A percentile compares a stretch with the other conserved stretches of the same genome.
Evolutionary conservation across 2,888 invertebrate genomes (phyloP).

Genomic region (Carcina quercana): DNA sequence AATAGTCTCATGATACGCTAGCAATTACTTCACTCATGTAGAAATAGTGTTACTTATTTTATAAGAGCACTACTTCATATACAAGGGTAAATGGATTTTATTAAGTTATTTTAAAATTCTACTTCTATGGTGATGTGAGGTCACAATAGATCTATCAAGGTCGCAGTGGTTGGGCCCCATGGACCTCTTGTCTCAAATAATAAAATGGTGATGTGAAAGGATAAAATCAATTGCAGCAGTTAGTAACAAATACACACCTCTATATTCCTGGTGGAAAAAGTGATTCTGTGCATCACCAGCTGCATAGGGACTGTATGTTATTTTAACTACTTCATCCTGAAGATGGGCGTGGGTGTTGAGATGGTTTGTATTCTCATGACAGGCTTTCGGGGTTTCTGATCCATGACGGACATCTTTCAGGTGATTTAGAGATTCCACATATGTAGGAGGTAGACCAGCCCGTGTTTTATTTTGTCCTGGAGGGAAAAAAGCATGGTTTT

Average conservation of each 20-base stretch:
- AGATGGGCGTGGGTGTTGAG: slow-evolving; percentile 30
- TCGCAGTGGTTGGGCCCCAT: too few species aligned
- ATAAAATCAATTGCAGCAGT: background rate
- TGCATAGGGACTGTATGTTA: slow-evolving; percentile 49
- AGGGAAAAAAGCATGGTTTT: too few species aligned
- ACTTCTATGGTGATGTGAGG: too few species aligned
- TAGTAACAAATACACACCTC: slow-evolving; percentile 30
- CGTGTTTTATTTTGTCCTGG: slow-evolving; percentile 37
- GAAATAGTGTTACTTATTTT: too few species aligned
- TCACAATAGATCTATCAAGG: too few species aligned
- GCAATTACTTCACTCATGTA: too few species aligned
- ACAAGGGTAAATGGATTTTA: too few species aligned
- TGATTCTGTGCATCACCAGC: slow-evolving; percentile 65
- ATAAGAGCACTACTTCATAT: too few species aligned
- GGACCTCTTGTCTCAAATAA: too few species aligned
- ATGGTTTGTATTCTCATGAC: slow-evolving; percentile 55
- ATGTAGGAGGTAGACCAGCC: slow-evolving; percentile 52
- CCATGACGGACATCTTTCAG: slow-evolving; percentile 48
- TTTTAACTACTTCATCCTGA: slow-evolving; percentile 45
- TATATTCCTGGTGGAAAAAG: slow-evolving; percentile 50
- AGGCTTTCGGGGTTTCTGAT: slow-evolving; percentile 46
- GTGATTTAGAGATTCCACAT: slow-evolving; percentile 57
- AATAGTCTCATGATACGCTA: too few species aligned
- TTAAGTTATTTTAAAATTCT: too few species aligned
- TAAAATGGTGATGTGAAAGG: too few species aligned